Evolutionary conservation across 2,888 invertebrate species (phyloP).

Genomic region (Elysia crispata): DNA sequence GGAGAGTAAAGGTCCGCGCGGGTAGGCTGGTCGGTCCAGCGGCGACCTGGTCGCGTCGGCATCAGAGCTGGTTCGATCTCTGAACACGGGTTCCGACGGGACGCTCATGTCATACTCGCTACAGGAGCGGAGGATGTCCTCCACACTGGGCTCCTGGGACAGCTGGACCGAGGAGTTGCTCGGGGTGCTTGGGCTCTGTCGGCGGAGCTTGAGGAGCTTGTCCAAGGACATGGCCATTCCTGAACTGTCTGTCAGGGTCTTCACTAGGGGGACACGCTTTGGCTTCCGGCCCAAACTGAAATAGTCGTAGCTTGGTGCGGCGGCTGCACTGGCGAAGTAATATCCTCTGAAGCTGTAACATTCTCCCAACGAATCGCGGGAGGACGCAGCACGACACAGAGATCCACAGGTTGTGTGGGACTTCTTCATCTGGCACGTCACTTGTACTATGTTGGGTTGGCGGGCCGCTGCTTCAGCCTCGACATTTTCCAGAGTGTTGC

Average conservation of each 20-base stretch:
- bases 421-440: constrained; percentile 42
- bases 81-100: not conserved
- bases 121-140: constrained; percentile 44
- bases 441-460: constrained; percentile 11
- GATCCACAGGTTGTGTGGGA: not conserved
- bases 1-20: not conserved
- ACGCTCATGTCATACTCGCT: constrained; percentile 11
- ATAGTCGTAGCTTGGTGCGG: constrained; percentile 14
- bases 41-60: not conserved
- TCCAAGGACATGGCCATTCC: constrained; percentile 37
- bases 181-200: not conserved
- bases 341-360: constrained; percentile 2
- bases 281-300: constrained; percentile 41
- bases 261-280: not conserved
- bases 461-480: no score
- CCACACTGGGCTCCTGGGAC: constrained; percentile 24
- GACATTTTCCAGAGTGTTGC: no score
- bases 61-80: constrained; percentile 30
- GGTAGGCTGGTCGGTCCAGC: not conserved
- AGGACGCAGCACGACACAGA: no score
- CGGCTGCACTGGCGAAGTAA: not conserved
- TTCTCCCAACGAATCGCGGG: not conserved
- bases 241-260: constrained; percentile 7
- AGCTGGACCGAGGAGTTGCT: not conserved
- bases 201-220: constrained; percentile 18